Conservation (phyloP, 2,113 vertebrate species). For the Gymnarchus niloticus region DNA sequence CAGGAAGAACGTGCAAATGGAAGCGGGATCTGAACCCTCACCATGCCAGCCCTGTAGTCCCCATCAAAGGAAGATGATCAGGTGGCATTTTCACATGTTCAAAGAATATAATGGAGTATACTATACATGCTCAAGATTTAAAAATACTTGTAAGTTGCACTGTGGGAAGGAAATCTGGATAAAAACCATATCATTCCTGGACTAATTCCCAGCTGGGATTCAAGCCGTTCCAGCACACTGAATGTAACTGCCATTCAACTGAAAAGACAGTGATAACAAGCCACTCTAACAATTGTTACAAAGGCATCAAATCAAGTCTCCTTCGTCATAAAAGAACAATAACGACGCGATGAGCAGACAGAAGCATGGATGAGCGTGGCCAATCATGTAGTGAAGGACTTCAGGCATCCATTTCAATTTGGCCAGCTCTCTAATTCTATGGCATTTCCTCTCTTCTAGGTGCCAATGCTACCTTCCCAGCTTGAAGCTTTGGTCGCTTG, state of each 20-base stretch:
- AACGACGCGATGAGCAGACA: background rate
- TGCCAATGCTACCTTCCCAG: background rate
- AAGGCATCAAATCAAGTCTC: background rate
- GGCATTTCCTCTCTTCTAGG: background rate
- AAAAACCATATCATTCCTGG: background rate
- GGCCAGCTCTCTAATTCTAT: background rate
- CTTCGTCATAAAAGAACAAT: background rate
- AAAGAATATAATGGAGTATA: too few relatives aligned
- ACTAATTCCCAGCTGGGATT: background rate
- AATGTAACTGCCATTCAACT: background rate
- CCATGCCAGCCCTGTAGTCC: background rate
- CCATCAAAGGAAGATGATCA: background rate
- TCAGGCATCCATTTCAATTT: background rate
- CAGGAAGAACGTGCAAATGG: background rate
- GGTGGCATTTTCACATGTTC: background rate
- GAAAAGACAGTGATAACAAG: background rate
- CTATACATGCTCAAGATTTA: background rate
- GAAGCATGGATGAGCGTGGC: background rate
- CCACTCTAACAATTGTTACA: background rate
- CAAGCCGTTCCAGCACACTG: background rate
- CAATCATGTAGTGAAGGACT: background rate
- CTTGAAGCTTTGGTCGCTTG: background rate
- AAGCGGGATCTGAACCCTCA: background rate
- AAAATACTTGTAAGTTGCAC: background rate
- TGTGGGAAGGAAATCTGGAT: background rate